phyloP scores from a whole-genome alignment of 2,797 vertebrate species.

The Sebastes vulpes region DNA sequence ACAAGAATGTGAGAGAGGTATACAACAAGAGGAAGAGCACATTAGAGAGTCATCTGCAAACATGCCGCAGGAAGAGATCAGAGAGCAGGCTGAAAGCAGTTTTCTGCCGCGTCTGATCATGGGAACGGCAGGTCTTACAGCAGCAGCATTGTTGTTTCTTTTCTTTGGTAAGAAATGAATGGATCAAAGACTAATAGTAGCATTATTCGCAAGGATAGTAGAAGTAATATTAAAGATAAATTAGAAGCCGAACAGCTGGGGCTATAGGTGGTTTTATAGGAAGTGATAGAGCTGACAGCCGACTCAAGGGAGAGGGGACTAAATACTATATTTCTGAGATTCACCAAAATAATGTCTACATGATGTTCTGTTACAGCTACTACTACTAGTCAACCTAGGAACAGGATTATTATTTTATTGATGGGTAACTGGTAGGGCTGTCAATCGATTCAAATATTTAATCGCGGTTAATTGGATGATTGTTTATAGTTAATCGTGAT shows the following conservation, averaged over 20 bases:
- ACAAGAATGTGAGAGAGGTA: neutral
- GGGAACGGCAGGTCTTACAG: neutral
- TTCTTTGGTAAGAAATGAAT: neutral
- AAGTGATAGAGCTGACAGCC: too few species aligned
- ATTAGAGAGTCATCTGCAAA: neutral
- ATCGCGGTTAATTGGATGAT: too few species aligned
- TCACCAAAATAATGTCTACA: neutral
- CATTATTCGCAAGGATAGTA: too few species aligned
- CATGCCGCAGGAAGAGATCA: neutral
- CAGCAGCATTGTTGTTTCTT: neutral
- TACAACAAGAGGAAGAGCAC: neutral
- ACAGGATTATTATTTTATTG: too few species aligned
- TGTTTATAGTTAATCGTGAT: too few species aligned
- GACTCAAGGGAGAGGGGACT: neutral
- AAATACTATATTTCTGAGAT: neutral
- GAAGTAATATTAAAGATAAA: accelerated
- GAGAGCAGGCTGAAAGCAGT: neutral
- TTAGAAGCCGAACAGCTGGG: too few species aligned
- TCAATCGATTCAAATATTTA: too few species aligned
- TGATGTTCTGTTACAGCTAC: neutral
- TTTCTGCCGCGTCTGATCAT: neutral
- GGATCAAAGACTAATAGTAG: neutral
- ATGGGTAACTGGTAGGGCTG: too few species aligned
- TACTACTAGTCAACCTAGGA: neutral
- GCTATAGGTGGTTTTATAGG: too few species aligned